These are phyloP conservation scores for Eupithecia subfuscata DNA, from an alignment of 2,888 invertebrate species.

Conservation along the genomic window DNA sequence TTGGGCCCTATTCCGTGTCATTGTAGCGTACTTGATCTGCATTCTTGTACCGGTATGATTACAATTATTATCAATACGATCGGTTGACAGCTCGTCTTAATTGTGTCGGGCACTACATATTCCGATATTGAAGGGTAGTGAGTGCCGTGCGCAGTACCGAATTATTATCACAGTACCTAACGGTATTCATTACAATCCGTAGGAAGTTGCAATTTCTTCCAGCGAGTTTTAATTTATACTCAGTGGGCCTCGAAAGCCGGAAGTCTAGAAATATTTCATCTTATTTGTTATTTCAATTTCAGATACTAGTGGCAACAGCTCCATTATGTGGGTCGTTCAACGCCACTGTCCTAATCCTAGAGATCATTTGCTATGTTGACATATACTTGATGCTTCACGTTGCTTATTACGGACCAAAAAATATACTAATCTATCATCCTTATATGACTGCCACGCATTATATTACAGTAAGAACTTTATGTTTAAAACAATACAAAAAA, in stretches of 20 bases:
- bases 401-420: slow-evolving; percentile 77
- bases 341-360: slow-evolving; percentile 62
- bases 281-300: slow-evolving; percentile 41
- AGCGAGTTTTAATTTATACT: neutral
- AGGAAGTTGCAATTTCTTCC: neutral
- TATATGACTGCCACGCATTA: slow-evolving; percentile 80
- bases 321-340: slow-evolving; percentile 65
- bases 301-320: slow-evolving; percentile 73
- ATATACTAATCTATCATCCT: slow-evolving; percentile 81
- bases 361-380: slow-evolving; percentile 76
- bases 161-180: neutral
- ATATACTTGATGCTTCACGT: slow-evolving; percentile 81
- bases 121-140: neutral
- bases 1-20: slow-evolving; percentile 68
- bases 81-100: neutral
- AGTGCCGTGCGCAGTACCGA: too few species aligned
- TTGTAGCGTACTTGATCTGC: slow-evolving; percentile 65
- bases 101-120: neutral
- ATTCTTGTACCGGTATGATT: slow-evolving; percentile 69
- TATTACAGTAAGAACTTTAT: slow-evolving; percentile 58
- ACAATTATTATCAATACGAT: neutral
- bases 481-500: neutral
- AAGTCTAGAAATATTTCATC: neutral
- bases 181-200: neutral
- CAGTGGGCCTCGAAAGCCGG: neutral